Percentiles rank a stretch among this genome's conserved stretches.
Evolutionary conservation across 1,140 invertebrate species (phyloP).

Genomic region (Asobara japonica): DNA sequence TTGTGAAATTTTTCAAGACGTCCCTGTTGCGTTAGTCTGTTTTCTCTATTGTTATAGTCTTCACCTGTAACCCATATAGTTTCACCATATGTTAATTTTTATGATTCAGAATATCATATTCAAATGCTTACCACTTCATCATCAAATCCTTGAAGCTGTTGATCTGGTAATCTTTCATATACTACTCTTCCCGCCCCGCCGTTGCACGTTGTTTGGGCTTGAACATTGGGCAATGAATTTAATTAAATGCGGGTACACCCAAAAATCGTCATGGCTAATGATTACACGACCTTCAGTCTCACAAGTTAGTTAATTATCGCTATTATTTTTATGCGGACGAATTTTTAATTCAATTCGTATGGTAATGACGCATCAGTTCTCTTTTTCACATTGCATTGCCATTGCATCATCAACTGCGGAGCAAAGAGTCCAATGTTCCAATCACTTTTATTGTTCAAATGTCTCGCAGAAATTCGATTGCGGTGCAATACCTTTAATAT

Average conservation of each 20-base stretch:
- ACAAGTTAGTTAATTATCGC: constrained; percentile 13
- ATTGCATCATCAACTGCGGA: too few species aligned
- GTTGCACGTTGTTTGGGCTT: constrained; percentile 91
- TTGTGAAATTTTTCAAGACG: not conserved
- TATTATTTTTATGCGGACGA: constrained; percentile 27
- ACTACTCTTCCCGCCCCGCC: constrained; percentile 84
- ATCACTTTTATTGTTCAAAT: too few species aligned
- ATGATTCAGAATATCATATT: too few species aligned
- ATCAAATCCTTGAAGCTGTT: constrained; percentile 87
- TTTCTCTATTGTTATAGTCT: too few species aligned
- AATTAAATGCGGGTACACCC: not conserved
- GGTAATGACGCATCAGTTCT: not conserved
- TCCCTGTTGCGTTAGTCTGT: too few species aligned
- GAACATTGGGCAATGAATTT: constrained; percentile 35
- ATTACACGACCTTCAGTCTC: constrained; percentile 21
- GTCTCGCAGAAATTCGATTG: too few species aligned
- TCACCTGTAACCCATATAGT: too few species aligned
- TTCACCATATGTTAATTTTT: too few species aligned
- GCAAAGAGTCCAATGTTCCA: too few species aligned
- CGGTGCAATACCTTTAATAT: too few species aligned
- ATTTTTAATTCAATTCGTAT: constrained; percentile 16
- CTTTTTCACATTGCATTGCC: not conserved
- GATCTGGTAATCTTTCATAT: constrained; percentile 88
- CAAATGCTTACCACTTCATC: constrained; percentile 83
- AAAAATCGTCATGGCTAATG: constrained; percentile 23